phyloP scores from a whole-genome alignment of 1,140 invertebrate species.

The Bilobella aurantiaca region DNA sequence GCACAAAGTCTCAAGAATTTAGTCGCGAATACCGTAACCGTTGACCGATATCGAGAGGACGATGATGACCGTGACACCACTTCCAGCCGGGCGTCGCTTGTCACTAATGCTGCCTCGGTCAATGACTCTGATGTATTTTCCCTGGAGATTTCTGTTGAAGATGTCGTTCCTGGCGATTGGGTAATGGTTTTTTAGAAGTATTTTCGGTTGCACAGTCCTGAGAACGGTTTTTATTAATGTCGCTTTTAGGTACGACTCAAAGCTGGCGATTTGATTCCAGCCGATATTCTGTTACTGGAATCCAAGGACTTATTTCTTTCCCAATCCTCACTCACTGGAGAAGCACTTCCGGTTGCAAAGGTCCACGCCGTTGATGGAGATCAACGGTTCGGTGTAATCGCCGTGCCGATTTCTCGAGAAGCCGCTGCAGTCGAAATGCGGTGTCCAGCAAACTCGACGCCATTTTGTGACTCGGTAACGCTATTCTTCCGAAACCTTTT shows the following conservation, averaged over 20 bases:
- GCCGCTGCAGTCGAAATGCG: too few relatives aligned
- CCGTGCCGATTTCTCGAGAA: too few relatives aligned
- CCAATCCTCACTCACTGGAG: slow-evolving; percentile 15
- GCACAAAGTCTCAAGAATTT: not conserved
- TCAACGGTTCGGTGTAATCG: too few relatives aligned
- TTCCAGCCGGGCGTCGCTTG: not conserved
- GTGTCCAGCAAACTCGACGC: too few relatives aligned
- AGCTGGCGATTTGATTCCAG: slow-evolving; percentile 13
- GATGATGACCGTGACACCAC: not conserved
- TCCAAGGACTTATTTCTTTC: slow-evolving; percentile 13
- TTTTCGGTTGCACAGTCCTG: not conserved
- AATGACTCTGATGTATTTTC: not conserved
- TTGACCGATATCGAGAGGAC: not conserved
- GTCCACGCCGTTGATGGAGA: too few relatives aligned
- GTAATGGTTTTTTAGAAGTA: not conserved
- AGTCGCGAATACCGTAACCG: not conserved
- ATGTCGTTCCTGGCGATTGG: not conserved
- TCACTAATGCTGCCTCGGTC: not conserved
- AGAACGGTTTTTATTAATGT: not conserved
- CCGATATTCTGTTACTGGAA: not conserved
- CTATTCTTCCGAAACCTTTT: too few relatives aligned
- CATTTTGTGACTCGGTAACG: too few relatives aligned
- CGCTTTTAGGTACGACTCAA: not conserved
- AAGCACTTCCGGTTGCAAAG: slow-evolving; percentile 17
- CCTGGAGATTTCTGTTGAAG: not conserved